Base-by-base conservation (phyloP, 2,113 vertebrate species). In the Prinia subflava region DNA sequence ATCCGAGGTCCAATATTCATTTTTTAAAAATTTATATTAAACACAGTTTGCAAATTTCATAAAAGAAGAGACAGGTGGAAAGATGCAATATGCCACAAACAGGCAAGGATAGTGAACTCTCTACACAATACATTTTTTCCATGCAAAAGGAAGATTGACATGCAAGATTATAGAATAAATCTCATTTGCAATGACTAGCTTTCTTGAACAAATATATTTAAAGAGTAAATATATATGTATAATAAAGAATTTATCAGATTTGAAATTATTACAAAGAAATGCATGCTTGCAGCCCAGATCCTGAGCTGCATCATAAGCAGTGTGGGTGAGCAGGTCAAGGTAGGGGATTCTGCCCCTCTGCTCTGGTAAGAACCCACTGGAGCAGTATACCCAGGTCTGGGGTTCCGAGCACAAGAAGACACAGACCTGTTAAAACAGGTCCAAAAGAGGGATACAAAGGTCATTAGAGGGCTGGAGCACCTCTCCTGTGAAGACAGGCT, bases 341-440 rank as follows among this genome's bases (percentile, higher is more conserved):
- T 53, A 68, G 24, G 13, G 13, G 30, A 69, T 28, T 62, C 64
- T 69, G 23, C 23, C 15, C 22, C 37, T 78, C 41, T 65, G 41
- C 28, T 35, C n/a, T 53, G 6, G 3, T 17, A 14, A 68, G 33
- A 52, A 22, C 9, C 7, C 39, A n/a, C 20, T 6, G 10, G 28
- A 89, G 20, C 5, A 20, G 13, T 2, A 11, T 3, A 35, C 12
- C 31, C 59, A 73, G 22, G 11, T 28, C 15, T 33, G 33, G 33
- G 28, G 27, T 11, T 75, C 41, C 60, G 11, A 12, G 41, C 55
- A 41, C 24, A n/a, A 62, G 39, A 28, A 47, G 78, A 35, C 56
- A 52, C 33, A 64, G n/a, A 60, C 1, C 11, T 31, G 47, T 9
- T 11, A 22, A 25, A 89, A 47, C 0, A 0, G 16, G 24, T 35